phyloP scores from a whole-genome alignment of 2,888 invertebrate species.

The Ochlodes sylvanus region DNA sequence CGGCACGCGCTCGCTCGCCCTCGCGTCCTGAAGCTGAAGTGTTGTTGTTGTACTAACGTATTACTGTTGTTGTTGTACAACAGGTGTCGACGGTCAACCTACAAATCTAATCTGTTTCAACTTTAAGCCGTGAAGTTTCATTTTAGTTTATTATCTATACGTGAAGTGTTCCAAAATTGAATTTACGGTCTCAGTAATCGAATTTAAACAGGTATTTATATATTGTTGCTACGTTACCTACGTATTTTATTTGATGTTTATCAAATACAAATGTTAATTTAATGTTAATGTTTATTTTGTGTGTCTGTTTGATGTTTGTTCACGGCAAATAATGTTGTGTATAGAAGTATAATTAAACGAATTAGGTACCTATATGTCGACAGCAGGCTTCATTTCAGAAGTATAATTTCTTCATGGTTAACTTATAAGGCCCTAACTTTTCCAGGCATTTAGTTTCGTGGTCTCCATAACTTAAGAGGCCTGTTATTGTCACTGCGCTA shows the following conservation, averaged over 20 bases:
- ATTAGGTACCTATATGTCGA: no score
- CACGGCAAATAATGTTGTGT: no score
- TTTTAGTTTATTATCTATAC: no score
- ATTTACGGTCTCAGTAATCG: neutral
- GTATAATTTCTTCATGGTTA: no score
- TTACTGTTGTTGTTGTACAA: neutral
- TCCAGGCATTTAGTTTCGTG: no score
- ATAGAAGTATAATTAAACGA: no score
- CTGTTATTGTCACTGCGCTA: no score
- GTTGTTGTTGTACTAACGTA: neutral
- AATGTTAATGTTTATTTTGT: no score
- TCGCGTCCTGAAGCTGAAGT: slow-evolving; percentile 43
- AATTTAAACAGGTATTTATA: neutral
- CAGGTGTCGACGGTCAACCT: neutral
- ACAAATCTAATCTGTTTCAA: neutral
- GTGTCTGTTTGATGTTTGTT: no score
- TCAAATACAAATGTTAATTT: neutral
- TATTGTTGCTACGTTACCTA: neutral
- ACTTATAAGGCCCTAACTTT: no score
- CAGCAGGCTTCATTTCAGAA: no score
- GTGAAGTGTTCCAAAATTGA: neutral
- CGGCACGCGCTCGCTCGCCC: slow-evolving; percentile 52
- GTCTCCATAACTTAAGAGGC: no score
- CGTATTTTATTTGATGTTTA: neutral
- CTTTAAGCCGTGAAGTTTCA: neutral